Percentiles rank a stretch among this genome's conserved stretches.
Conservation (phyloP, 2,888 invertebrate species). For the Cheilosia vernalis region DNA sequence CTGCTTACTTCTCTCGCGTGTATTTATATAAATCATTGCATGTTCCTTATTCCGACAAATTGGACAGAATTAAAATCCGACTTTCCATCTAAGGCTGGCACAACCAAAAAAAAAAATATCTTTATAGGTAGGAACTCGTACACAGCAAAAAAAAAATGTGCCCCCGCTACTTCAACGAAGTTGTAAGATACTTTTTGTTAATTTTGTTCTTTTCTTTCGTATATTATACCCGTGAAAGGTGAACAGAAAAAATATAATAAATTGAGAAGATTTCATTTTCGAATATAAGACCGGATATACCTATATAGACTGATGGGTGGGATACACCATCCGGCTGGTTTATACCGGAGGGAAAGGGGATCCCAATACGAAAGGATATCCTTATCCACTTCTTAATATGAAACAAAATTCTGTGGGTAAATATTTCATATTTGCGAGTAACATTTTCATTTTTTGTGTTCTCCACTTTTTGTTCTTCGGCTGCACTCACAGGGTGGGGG, state of each 20-base stretch:
- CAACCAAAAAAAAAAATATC: constrained; percentile 2
- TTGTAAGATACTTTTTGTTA: constrained; percentile 36
- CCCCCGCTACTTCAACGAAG: constrained; percentile 13
- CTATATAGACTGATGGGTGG: constrained; percentile 27
- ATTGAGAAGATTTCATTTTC: constrained; percentile 45
- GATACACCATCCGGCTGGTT: constrained; percentile 9
- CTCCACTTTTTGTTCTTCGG: not conserved
- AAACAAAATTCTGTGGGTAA: constrained; percentile 52
- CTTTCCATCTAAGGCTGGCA: constrained; percentile 26
- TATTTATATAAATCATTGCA: constrained; percentile 57
- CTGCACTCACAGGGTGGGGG: not conserved
- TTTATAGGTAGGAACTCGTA: too few relatives aligned
- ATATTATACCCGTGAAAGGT: constrained; percentile 29
- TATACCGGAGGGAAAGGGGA: constrained; percentile 15
- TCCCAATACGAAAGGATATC: constrained; percentile 36
- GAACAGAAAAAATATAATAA: constrained; percentile 26
- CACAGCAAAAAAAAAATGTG: not conserved
- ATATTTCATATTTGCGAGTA: constrained; percentile 51
- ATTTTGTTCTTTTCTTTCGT: constrained; percentile 40
- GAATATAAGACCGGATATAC: constrained; percentile 33
- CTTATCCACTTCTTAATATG: constrained; percentile 39
- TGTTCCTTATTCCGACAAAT: constrained; percentile 72
- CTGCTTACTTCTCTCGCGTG: constrained; percentile 28
- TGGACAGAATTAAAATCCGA: constrained; percentile 70
- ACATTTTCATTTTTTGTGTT: constrained; percentile 17